phyloP scores from a whole-genome alignment of 2,113 vertebrate species.

The Cepphus grylle region DNA sequence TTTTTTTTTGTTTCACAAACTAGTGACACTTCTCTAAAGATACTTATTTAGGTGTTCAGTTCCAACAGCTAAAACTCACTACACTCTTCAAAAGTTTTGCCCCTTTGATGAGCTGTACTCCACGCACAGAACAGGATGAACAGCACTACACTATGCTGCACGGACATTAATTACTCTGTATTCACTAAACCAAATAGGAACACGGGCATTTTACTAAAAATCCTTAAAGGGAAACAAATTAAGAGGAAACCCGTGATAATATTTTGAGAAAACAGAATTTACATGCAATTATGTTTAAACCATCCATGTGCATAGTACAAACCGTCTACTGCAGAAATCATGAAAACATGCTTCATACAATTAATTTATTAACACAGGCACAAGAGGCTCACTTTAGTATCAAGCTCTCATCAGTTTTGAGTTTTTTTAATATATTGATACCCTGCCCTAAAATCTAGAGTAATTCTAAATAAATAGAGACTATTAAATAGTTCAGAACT shows the following conservation, averaged over 20 bases:
- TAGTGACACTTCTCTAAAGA: not conserved
- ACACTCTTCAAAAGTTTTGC: not conserved
- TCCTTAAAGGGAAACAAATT: not conserved
- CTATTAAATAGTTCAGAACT: not conserved
- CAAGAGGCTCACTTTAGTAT: not conserved
- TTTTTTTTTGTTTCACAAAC: not conserved
- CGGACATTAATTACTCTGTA: not conserved
- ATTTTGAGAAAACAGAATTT: not conserved
- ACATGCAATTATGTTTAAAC: not conserved
- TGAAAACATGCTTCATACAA: not conserved
- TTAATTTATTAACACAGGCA: not conserved
- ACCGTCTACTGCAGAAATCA: not conserved
- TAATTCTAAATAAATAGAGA: not conserved
- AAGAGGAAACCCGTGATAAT: not conserved
- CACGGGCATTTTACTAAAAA: not conserved
- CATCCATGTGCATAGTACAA: not conserved
- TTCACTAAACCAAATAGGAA: not conserved
- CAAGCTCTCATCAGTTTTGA: not conserved
- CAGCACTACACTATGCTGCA: not conserved
- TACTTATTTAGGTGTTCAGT: not conserved
- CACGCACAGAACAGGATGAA: not conserved
- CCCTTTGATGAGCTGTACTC: not conserved
- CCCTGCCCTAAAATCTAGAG: not conserved
- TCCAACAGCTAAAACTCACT: not conserved
- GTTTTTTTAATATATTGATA: not conserved